Percentiles rank a stretch among this genome's conserved stretches.
Evolutionary conservation across 1,140 invertebrate genomes (phyloP).

Genomic region (Bradysia coprophila): DNA sequence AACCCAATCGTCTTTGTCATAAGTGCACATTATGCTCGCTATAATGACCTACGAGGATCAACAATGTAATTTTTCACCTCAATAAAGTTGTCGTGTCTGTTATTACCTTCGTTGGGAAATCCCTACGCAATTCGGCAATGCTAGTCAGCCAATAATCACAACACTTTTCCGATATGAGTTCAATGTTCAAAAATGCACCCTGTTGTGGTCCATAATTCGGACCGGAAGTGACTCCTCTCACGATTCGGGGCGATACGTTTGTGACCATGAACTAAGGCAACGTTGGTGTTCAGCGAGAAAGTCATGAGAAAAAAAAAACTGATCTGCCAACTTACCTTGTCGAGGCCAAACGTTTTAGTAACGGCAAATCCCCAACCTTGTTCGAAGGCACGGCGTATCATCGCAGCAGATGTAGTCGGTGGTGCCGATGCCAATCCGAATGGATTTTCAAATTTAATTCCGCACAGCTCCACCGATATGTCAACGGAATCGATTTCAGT

Average conservation of each 20-base stretch:
- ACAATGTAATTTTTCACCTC: too few species aligned
- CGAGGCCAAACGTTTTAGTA: constrained; percentile 89
- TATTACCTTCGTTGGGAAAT: constrained; percentile 72
- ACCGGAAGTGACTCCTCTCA: constrained; percentile 82
- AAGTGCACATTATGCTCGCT: constrained; percentile 93
- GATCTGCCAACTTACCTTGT: constrained; percentile 43
- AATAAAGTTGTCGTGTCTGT: too few species aligned
- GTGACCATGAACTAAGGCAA: constrained; percentile 68
- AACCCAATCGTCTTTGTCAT: constrained; percentile 76
- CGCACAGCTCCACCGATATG: constrained; percentile 79
- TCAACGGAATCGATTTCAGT: constrained; percentile 89
- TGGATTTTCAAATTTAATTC: constrained; percentile 87
- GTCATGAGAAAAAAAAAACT: constrained; percentile 2
- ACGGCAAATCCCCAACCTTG: constrained; percentile 93
- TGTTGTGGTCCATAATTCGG: constrained; percentile 87
- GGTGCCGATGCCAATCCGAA: constrained; percentile 95
- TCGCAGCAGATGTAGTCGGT: constrained; percentile 81
- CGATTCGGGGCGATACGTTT: constrained; percentile 92
- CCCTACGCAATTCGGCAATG: constrained; percentile 74
- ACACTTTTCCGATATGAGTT: constrained; percentile 94
- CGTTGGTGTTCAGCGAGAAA: constrained; percentile 1
- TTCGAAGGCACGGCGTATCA: constrained; percentile 89
- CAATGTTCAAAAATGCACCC: constrained; percentile 88
- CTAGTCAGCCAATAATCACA: constrained; percentile 83
- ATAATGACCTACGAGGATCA: constrained; percentile 89